Conservation (phyloP, 1,140 invertebrate genomes). For the Drosophila guanche region DNA sequence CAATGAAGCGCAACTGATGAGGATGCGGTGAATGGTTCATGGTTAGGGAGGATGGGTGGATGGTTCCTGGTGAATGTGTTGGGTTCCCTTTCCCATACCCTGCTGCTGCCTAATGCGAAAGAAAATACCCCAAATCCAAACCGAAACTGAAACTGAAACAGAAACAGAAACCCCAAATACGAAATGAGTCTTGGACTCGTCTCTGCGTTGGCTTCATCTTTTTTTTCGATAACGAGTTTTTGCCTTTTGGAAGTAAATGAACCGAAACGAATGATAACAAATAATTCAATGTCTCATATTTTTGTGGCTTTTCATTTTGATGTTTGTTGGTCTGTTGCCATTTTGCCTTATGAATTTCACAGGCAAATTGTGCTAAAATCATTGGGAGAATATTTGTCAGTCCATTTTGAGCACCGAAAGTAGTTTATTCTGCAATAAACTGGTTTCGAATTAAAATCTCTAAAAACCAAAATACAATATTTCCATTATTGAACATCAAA, state of each 20-base stretch:
- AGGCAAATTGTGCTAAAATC: no score
- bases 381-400: no score
- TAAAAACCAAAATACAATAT: no score
- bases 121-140: slow-evolving; percentile 34
- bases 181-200: slow-evolving; percentile 20
- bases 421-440: no score
- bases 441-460: no score
- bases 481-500: no score
- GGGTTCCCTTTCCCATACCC: neutral
- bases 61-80: slow-evolving; percentile 21
- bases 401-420: no score
- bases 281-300: slow-evolving; percentile 60
- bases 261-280: slow-evolving; percentile 68
- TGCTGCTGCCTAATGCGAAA: slow-evolving; percentile 52
- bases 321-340: no score
- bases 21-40: slow-evolving; percentile 44
- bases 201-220: neutral
- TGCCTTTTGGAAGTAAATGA: slow-evolving; percentile 54
- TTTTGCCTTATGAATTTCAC: slow-evolving; percentile 9
- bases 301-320: slow-evolving; percentile 10
- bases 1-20: slow-evolving; percentile 76
- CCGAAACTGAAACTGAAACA: neutral
- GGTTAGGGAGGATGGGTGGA: no score
- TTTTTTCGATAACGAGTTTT: slow-evolving; percentile 1
- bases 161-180: slow-evolving; percentile 20